Evolutionary conservation across 1,140 invertebrate genomes (phyloP), one percentile per base, ranked within the genome.

Genomic region (Brachionus rubens): DNA sequence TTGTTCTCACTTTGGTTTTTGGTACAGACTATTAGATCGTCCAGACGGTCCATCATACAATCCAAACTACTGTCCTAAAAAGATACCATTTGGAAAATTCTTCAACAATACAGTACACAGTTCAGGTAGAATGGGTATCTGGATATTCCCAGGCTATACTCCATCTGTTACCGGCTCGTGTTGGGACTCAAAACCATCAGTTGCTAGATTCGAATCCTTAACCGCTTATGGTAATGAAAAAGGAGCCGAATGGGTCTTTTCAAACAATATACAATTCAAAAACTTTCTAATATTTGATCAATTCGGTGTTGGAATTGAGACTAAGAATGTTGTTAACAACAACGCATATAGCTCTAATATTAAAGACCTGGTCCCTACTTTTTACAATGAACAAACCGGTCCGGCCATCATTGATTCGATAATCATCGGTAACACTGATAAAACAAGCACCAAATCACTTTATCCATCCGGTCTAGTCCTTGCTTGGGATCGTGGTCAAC

Each of bases 1-100:
- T 9, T 81, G 82, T 4, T 81, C 80, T 9, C 83, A 85, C 76
- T 84, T 84, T 77, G 83, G 81, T 12, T 82, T 77, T 76, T 85
- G 65, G 65, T 84, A 82, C 77, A 76, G 83, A 30, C 80, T 85
- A 80, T 79, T 81, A 16, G 46, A 77, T n/a, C 77, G 81, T 76
- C 82, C 83, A 1, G 80, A 81, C 48, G 83, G 82, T 3, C 83
- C 83, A 9, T 82, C 82, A 9, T 80, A 78, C 59, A 78, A 78
- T 10, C 36, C 10, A 24, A 77, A 28, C 33, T 75, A 82, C 24
- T 83, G 82, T 67, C 82, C 82, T 12, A 72, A 79, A 54, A 72
- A 78, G 16, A 79, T 80, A 2, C 80, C 79, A 1, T 50, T 85
- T 1, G 79, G 78, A 24, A 41, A 59, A 47, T 84, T 81, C 50